Evolutionary conservation across 1,140 invertebrate genomes (phyloP), one percentile per base, ranked within the genome.

Genomic region (Goniozus legneri): DNA sequence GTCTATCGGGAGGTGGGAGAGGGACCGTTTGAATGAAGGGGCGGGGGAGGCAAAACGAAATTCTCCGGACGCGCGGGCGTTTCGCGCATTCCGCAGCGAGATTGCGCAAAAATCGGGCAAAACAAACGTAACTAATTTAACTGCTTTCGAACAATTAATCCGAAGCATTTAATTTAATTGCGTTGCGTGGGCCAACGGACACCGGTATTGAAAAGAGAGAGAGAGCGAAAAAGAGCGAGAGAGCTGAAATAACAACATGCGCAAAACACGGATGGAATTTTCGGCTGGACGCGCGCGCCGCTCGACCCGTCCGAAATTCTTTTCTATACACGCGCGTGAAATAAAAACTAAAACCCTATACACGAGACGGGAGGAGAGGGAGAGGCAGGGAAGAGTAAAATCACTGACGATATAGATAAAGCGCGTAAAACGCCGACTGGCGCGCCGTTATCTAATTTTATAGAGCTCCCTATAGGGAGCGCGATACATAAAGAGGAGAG

Each of bases 91-190:
- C 65, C 67, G 56, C 50, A 58, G 51, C 58, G 58, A 67, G 65
- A 70, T 69, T 63, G 54, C 62, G 50, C 60, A 71, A 73, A 71
- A 71, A 71, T 71, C 61, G 54, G 47, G 42, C 46, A 59, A 65
- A 67, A 70, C 69, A 60, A 63, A 57, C 56, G 52, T 51, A 62
- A 65, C 65, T 69, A 70, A 71, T 71, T 69, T 67, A 69, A 69
- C 66, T 64, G 65, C 62, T 65, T 66, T 65, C 62, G 59, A 67
- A 67, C 66, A 69, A 73, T 71, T 73, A 71, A 68, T 73, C 59
- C 64, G 60, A 58, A 58, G 62, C 67, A 65, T 71, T 67, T 67
- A 67, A 73, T 71, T 73, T 62, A 70, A 73, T 67, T 67, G 67
- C 64, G 52, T 62, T 48, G 48, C 57, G 58, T 45, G 7, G 13